Evolutionary conservation across 2,797 vertebrate species (phyloP), one percentile per base, ranked within the genome.

Genomic region (Lithobates pipiens): DNA sequence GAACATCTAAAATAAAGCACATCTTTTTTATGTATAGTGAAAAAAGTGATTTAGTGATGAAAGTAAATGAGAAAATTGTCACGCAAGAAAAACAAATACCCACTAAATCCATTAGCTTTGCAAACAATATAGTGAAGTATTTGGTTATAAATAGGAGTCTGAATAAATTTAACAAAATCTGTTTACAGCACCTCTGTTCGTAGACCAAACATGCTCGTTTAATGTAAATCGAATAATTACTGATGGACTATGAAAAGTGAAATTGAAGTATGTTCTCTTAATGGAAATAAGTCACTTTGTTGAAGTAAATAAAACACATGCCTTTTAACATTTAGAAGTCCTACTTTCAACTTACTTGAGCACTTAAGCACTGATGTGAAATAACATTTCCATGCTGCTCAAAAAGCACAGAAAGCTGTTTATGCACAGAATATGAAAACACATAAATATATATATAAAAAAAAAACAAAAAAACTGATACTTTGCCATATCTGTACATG

Each of bases 21-120:
- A 67, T 69, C 65, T 69, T 80, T 44, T 50, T 39, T 36, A n/a
- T n/a, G 50, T 69, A 29, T 70, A 69, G 54, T 69, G 42, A 80
- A 27, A 70, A 1, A n/a, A 44, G 42, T 65, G 18, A 79, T 69
- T 46, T 50, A 32, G 65, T 25, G 77, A 69, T 79, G 69, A 79
- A 79, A 68, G 68, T 27, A 77, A 68, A 69, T 11, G 68, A 29
- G 39, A 65, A 36, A 63, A 3, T 46, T 46, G 27, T 68, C 34
- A 69, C 7, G 63, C 7, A 68, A 18, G 3, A 3, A 78, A n/a
- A 46, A 78, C 44, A 11, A 25, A 44, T 42, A 46, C 63, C 77
- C 23, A 29, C 36, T 23, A 44, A 79, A 46, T 16, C 39, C 68
- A 79, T 79, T 79, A 69, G 57, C 25, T 54, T 32, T 16, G 63